Evolutionary conservation across 2,113 vertebrate species (phyloP), one percentile per base, ranked within the genome.

Genomic region (Lucifuga dentata): DNA sequence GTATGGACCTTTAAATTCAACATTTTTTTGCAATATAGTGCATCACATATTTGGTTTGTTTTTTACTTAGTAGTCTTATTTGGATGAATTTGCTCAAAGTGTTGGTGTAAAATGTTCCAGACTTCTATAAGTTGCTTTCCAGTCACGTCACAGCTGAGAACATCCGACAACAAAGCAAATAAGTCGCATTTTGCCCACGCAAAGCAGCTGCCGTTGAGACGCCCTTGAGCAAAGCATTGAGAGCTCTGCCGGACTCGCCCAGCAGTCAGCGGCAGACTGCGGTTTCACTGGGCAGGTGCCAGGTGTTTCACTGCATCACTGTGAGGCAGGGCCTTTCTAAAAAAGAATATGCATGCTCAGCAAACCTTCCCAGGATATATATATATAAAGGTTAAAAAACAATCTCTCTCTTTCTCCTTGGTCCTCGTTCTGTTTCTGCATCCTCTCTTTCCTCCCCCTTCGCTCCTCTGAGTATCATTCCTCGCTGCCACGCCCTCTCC

Each of bases 241-340:
- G 17, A 19, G 1, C 10, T 46, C 46, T 55, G 19, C 5, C 17
- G 10, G 13, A 53, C 41, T 21, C 23, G 21, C 49, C 43, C 45
- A 5, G 43, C 50, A 67, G 66, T 49, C 15, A 19, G 44, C 13
- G 0, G 26, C 11, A 16, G 29, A 15, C 44, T 36, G 50, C 17
- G 11, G 46, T 46, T 44, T 60, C 43, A 3, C 38, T 67, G 70
- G 70, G 69, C 69, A 29, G 58, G 55, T 76, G 76, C 84, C 84
- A 83, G 81, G 73, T 83, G 67, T 80, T 74, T 45, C 62, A 60
- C 78, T 82, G 76, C 81, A 73, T 66, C 71, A 23, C 5, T 24
- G 51, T 66, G 50, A 57, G 5, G 38, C 46, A 12, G 45, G 62
- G 72, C 29, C 24, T 13, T 20, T 46, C 76, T 46, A 58, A 83